These are phyloP conservation scores for Spondyliosoma cantharus DNA, from an alignment of 2,797 vertebrate species.

Conservation along the genomic window DNA sequence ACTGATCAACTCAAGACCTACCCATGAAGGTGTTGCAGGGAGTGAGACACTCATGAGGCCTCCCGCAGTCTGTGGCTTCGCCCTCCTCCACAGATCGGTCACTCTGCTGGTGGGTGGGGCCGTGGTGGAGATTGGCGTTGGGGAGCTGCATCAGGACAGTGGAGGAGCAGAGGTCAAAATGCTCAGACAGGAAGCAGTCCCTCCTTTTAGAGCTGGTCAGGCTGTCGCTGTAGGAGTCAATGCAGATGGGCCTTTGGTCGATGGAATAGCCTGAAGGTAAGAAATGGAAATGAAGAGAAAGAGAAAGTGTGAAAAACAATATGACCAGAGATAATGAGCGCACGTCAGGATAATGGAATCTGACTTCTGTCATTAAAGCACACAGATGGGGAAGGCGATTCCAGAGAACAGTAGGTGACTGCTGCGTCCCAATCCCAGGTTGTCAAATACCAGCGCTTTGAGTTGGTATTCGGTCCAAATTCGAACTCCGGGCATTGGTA, in stretches of 20 bases:
- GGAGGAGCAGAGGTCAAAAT: constrained; percentile 82
- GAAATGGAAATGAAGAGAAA: not conserved
- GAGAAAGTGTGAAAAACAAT: not conserved
- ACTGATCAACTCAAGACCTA: constrained; percentile 70
- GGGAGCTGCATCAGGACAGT: constrained; percentile 78
- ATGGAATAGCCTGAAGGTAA: constrained; percentile 79
- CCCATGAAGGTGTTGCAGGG: constrained; percentile 89
- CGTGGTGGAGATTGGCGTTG: constrained; percentile 67
- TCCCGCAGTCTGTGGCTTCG: constrained; percentile 78
- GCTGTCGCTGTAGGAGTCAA: constrained; percentile 83
- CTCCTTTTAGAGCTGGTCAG: constrained; percentile 83
- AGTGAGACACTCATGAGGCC: constrained; percentile 75
- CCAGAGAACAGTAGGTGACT: too few relatives aligned
- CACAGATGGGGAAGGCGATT: too few relatives aligned
- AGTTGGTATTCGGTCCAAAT: too few relatives aligned
- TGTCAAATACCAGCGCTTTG: too few relatives aligned
- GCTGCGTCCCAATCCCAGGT: too few relatives aligned
- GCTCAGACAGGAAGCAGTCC: constrained; percentile 85
- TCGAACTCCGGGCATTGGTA: too few relatives aligned
- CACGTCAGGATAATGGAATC: not conserved
- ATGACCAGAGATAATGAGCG: not conserved
- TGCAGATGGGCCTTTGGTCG: constrained; percentile 81
- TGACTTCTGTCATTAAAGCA: too few relatives aligned
- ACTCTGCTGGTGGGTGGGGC: constrained; percentile 69
- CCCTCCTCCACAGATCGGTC: constrained; percentile 79